A percentile compares a stretch with the other conserved stretches of the same genome.
phyloP scores from a whole-genome alignment of 2,113 vertebrate species.

The Murina feae region DNA sequence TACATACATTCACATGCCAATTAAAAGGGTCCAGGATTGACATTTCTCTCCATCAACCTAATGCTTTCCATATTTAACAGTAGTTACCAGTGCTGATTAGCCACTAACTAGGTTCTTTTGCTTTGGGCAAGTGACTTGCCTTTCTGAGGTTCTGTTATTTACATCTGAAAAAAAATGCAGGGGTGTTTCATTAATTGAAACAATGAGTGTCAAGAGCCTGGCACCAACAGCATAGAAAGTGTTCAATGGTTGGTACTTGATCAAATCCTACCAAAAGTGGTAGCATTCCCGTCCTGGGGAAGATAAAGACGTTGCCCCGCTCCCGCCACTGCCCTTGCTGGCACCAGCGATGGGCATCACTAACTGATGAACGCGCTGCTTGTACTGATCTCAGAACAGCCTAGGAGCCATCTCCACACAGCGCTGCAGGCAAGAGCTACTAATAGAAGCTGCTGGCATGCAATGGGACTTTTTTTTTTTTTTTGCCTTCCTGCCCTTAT shows the following conservation, averaged over 20 bases:
- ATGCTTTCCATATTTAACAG: slow-evolving; percentile 53
- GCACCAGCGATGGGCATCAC: background rate
- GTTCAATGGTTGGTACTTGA: background rate
- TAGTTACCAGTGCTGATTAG: slow-evolving; percentile 37
- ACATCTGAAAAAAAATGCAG: background rate
- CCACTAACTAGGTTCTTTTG: slow-evolving; percentile 8
- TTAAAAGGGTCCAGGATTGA: background rate
- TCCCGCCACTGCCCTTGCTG: background rate
- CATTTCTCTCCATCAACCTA: slow-evolving; percentile 1
- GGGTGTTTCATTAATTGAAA: background rate
- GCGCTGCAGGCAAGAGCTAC: background rate
- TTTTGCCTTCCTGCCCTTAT: background rate
- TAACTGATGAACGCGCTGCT: background rate
- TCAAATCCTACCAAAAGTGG: background rate
- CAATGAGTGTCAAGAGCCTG: background rate
- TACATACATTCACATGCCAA: background rate
- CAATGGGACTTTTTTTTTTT: background rate
- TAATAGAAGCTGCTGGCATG: background rate
- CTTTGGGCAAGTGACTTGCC: background rate
- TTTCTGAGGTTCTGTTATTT: background rate
- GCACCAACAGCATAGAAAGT: background rate
- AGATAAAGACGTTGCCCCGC: background rate
- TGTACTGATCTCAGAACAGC: background rate
- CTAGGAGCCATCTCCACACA: background rate
- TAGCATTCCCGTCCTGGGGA: background rate